A percentile compares a stretch with the other conserved stretches of the same genome.
Evolutionary conservation across 2,113 vertebrate genomes (phyloP).

Genomic region (Alethe diademata): DNA sequence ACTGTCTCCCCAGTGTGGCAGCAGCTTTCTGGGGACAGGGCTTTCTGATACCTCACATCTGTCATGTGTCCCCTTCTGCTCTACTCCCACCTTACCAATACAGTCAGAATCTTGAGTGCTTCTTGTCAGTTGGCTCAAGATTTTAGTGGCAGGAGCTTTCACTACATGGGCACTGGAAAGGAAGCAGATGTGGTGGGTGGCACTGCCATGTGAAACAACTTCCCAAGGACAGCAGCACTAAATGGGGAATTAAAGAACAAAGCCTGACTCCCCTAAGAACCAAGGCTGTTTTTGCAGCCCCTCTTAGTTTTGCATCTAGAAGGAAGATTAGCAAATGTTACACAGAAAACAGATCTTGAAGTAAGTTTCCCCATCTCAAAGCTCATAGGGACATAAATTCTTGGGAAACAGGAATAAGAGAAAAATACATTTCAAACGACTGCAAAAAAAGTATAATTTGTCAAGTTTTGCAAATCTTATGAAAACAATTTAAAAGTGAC

Average conservation of each 20-base stretch:
- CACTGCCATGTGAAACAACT: neutral
- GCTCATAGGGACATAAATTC: neutral
- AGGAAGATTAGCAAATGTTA: neutral
- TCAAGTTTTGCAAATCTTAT: conserved; percentile 59
- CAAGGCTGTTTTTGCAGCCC: neutral
- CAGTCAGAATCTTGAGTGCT: neutral
- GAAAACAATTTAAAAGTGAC: conserved; percentile 63
- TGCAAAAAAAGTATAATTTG: conserved; percentile 49
- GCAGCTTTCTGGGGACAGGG: neutral
- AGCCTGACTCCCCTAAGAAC: neutral
- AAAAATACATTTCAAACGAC: conserved; percentile 35
- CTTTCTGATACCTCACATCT: neutral
- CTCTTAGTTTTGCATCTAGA: neutral
- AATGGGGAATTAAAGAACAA: neutral
- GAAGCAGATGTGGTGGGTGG: neutral
- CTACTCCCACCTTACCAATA: neutral
- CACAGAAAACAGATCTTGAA: neutral
- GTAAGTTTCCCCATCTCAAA: conserved; percentile 9
- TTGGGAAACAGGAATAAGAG: neutral
- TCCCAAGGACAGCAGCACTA: neutral
- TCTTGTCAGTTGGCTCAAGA: neutral
- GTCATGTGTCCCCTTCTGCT: neutral
- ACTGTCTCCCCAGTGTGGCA: neutral
- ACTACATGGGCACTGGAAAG: neutral
- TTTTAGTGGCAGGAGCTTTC: neutral